phyloP scores from a whole-genome alignment of 2,113 vertebrate genomes.

The Alligator mississippiensis region DNA sequence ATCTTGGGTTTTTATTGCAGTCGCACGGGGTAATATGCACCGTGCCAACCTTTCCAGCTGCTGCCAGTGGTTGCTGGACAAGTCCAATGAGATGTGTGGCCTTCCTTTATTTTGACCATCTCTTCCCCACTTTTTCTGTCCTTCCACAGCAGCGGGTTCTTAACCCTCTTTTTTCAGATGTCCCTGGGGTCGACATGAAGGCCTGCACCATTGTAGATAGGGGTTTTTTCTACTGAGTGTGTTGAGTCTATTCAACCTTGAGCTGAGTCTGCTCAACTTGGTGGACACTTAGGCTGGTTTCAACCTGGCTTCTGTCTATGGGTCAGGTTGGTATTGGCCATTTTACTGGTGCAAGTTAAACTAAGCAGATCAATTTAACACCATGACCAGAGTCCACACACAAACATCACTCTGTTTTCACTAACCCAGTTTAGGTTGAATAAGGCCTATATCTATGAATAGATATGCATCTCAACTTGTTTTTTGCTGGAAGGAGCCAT shows the following conservation, averaged over 20 bases:
- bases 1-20: conserved; percentile 8
- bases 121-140: background rate
- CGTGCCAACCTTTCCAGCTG: background rate
- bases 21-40: background rate
- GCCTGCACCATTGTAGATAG: background rate
- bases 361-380: background rate
- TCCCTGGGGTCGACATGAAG: background rate
- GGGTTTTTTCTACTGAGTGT: background rate
- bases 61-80: background rate
- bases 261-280: background rate
- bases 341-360: background rate
- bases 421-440: background rate
- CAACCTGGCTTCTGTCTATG: background rate
- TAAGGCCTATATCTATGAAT: rapidly evolving
- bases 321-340: background rate
- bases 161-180: background rate
- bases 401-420: background rate
- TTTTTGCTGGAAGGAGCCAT: background rate
- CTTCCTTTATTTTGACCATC: background rate
- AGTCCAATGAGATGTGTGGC: background rate
- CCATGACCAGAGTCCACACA: background rate
- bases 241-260: background rate
- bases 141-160: background rate
- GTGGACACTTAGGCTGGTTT: background rate
- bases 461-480: background rate